Percentiles rank a stretch among this genome's conserved stretches.
Evolutionary conservation across 2,113 vertebrate genomes (phyloP).

Genomic region (Brachionichthys hirsutus): DNA sequence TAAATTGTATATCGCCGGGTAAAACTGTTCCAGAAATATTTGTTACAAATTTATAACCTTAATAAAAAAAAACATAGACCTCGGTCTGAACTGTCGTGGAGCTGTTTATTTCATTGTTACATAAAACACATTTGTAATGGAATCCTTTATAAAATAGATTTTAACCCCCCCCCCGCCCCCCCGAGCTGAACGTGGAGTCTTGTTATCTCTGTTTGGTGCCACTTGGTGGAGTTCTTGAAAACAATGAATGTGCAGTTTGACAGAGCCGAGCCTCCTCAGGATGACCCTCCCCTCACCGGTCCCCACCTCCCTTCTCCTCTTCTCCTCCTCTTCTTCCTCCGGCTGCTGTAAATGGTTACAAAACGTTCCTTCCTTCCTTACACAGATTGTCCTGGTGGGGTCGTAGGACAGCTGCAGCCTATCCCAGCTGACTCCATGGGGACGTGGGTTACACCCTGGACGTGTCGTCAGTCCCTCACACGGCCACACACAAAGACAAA

Average conservation of each 20-base stretch:
- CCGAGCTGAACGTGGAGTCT: constrained; percentile 46
- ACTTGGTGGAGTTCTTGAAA: constrained; percentile 90
- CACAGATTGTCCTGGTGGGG: no score
- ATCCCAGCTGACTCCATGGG: no score
- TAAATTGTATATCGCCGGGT: constrained; percentile 93
- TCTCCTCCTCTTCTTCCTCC: constrained; percentile 22
- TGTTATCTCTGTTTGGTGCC: constrained; percentile 88
- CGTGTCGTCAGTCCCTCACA: no score
- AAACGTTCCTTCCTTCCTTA: constrained; percentile 32
- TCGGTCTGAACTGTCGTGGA: constrained; percentile 9
- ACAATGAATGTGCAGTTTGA: constrained; percentile 76
- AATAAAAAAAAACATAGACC: constrained; percentile 84
- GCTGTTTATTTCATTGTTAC: no score
- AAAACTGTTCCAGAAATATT: constrained; percentile 90
- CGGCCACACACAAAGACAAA: no score
- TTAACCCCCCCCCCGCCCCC: not conserved
- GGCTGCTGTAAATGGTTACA: constrained; percentile 54
- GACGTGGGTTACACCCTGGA: no score
- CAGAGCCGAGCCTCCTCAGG: constrained; percentile 71
- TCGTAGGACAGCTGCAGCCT: no score
- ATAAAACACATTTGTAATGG: no score
- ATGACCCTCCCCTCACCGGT: constrained; percentile 64
- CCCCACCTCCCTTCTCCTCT: constrained; percentile 13
- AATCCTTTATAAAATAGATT: no score
- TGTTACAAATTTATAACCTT: constrained; percentile 94